Percentiles rank a stretch among this genome's conserved stretches.
Evolutionary conservation across 2,888 invertebrate genomes (phyloP).

Genomic region (Brassicogethes aeneus): DNA sequence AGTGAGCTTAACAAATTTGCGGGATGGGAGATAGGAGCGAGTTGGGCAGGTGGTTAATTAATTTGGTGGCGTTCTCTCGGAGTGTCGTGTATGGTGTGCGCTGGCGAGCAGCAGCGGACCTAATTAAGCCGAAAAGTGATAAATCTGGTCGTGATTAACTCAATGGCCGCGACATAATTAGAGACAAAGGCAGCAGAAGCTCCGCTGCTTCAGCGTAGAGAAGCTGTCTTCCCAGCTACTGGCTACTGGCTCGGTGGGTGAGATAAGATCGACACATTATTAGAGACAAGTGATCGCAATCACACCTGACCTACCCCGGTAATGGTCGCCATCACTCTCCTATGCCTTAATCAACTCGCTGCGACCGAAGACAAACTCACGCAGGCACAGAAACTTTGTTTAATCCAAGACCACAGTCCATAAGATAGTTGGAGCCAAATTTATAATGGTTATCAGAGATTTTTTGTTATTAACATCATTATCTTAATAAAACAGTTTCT

Average conservation of each 20-base stretch:
- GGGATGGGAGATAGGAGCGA: neutral
- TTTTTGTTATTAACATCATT: too few species aligned
- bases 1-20: constrained; percentile 13
- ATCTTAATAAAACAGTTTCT: too few species aligned
- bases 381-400: too few species aligned
- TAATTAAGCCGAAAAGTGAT: constrained; percentile 3
- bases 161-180: constrained; percentile 23
- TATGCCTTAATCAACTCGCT: constrained; percentile 23
- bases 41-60: neutral
- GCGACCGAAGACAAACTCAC: too few species aligned
- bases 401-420: too few species aligned
- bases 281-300: constrained; percentile 28
- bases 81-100: neutral
- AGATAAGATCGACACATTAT: constrained; percentile 27
- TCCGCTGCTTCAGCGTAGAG: neutral
- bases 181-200: constrained; percentile 7
- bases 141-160: constrained; percentile 2
- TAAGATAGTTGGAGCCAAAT: too few species aligned
- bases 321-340: constrained; percentile 24
- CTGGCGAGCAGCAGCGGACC: neutral
- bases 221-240: neutral
- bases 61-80: neutral
- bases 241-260: constrained; percentile 4
- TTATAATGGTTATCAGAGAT: too few species aligned
- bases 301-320: constrained; percentile 22